Conservation (phyloP, 2,888 invertebrate species). For the Epicampocera succincta region DNA sequence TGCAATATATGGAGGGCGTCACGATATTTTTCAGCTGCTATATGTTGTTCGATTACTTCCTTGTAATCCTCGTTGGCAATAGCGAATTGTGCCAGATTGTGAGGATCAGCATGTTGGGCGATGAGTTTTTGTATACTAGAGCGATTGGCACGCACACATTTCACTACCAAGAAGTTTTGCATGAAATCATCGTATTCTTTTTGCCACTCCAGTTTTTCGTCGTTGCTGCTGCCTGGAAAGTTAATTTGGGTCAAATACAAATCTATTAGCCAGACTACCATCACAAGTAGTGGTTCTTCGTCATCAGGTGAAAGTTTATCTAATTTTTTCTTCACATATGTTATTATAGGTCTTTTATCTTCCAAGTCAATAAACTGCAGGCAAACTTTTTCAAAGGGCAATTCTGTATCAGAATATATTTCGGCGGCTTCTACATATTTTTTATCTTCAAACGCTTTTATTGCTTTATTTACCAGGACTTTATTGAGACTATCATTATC, state of each 20-base stretch:
- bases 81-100: constrained; percentile 93
- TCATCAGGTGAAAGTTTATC: constrained; percentile 84
- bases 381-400: constrained; percentile 96
- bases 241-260: constrained; percentile 94
- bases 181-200: constrained; percentile 91
- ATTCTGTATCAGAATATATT: constrained; percentile 93
- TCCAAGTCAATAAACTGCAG: constrained; percentile 89
- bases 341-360: constrained; percentile 92
- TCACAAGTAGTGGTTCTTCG: constrained; percentile 94
- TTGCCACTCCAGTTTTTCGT: constrained; percentile 84
- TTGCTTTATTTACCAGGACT: constrained; percentile 94
- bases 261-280: constrained; percentile 97
- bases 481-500: constrained; percentile 91
- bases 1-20: constrained; percentile 90
- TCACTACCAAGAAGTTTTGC: constrained; percentile 86
- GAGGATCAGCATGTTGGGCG: constrained; percentile 96
- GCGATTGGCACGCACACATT: constrained; percentile 91
- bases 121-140: constrained; percentile 94
- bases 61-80: constrained; percentile 93
- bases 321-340: constrained; percentile 92
- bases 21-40: constrained; percentile 89
- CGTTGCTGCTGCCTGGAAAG: constrained; percentile 72
- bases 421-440: constrained; percentile 92
- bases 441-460: constrained; percentile 89
- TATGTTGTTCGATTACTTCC: constrained; percentile 93